A percentile compares a stretch with the other conserved stretches of the same genome.
These are phyloP conservation scores for Oligia fasciuncula DNA, from an alignment of 2,888 invertebrate species.

Conservation along the genomic window DNA sequence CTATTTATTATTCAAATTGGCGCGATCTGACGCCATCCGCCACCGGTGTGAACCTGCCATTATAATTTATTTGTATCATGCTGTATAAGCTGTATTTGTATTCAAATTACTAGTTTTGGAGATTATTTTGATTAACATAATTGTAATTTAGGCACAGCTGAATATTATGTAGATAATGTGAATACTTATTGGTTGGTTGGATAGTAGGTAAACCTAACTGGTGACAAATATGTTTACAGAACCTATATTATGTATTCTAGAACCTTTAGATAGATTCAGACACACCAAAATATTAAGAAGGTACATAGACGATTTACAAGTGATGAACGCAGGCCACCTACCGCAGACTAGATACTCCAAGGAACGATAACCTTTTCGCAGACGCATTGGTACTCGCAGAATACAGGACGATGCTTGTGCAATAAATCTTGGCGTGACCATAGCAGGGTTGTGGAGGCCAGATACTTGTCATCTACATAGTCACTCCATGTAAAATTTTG, in stretches of 20 bases:
- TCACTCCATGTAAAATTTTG: no score
- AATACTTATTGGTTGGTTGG: not conserved
- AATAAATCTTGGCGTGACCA: no score
- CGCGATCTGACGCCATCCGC: constrained; percentile 85
- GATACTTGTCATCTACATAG: no score
- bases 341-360: no score
- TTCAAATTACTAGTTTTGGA: not conserved
- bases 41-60: constrained; percentile 77
- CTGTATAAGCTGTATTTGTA: constrained; percentile 22
- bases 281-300: no score
- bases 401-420: no score
- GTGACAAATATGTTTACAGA: no score
- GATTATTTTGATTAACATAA: constrained; percentile 6
- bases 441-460: no score
- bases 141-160: not conserved
- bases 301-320: no score
- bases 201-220: no score
- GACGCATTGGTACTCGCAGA: not conserved
- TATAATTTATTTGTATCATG: constrained; percentile 63
- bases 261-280: not conserved
- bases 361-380: not conserved
- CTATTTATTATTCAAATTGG: constrained; percentile 89
- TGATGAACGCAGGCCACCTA: not conserved
- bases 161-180: not conserved
- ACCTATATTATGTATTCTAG: no score